Evolutionary conservation across 1,140 invertebrate species (phyloP).

Genomic region (Drosophila bocqueti): DNA sequence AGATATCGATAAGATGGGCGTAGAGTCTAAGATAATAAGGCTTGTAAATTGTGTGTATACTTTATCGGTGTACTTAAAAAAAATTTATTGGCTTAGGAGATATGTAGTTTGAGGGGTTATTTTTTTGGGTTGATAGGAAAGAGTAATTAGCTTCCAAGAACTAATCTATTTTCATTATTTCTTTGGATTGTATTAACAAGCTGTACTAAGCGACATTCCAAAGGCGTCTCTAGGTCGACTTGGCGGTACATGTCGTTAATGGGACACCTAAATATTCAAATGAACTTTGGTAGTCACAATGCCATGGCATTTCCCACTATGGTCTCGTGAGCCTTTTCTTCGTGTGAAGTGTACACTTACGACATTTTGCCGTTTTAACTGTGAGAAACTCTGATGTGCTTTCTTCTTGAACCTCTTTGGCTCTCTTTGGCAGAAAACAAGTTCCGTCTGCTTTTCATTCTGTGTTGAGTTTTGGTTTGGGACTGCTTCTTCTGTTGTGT

Average conservation of each 20-base stretch:
- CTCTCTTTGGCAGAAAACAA: constrained; percentile 44
- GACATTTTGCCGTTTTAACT: constrained; percentile 66
- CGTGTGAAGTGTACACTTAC: constrained; percentile 24
- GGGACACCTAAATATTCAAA: constrained; percentile 21
- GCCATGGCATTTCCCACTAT: constrained; percentile 12
- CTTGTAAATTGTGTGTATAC: constrained; percentile 9
- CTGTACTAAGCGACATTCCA: constrained; percentile 3
- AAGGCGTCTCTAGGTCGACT: constrained; percentile 10
- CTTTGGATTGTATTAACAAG: background rate
- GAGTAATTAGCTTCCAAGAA: background rate
- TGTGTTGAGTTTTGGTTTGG: constrained; percentile 22
- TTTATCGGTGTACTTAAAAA: constrained; percentile 16
- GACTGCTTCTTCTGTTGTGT: constrained; percentile 31
- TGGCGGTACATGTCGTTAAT: constrained; percentile 26
- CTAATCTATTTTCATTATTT: background rate
- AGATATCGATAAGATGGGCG: constrained; percentile 27
- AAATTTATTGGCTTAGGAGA: constrained; percentile 1
- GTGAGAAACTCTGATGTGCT: constrained; percentile 54
- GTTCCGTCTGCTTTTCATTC: constrained; percentile 53
- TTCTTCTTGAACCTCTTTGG: constrained; percentile 7
- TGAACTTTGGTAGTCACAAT: constrained; percentile 16
- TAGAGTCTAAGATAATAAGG: constrained; percentile 9
- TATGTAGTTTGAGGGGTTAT: background rate
- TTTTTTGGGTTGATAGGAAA: background rate
- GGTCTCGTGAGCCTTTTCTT: background rate